A percentile compares a stretch with the other conserved stretches of the same genome.
phyloP scores from a whole-genome alignment of 2,888 invertebrate species.

The Apodemia zela region DNA sequence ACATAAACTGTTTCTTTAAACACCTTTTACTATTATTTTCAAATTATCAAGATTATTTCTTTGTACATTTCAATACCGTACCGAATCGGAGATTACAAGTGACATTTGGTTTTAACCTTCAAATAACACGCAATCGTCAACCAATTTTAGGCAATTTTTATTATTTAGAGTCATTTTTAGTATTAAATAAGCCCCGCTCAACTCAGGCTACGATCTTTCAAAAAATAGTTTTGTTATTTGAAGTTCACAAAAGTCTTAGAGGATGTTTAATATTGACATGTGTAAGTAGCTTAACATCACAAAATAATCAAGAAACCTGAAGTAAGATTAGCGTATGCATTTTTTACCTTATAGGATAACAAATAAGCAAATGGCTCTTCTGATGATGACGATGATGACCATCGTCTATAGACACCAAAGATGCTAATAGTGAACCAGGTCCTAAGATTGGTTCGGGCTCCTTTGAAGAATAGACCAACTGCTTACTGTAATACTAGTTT shows the following conservation, averaged over 20 bases:
- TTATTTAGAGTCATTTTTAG: neutral
- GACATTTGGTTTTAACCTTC: constrained; percentile 13
- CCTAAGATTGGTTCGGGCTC: too few relatives aligned
- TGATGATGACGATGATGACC: too few relatives aligned
- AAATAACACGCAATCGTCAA: constrained; percentile 13
- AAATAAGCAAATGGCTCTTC: too few relatives aligned
- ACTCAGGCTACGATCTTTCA: neutral
- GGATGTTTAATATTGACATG: neutral
- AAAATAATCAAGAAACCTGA: too few relatives aligned
- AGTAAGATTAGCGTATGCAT: too few relatives aligned
- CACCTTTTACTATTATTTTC: constrained; percentile 11
- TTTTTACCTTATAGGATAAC: too few relatives aligned
- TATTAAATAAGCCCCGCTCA: neutral
- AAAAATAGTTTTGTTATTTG: neutral
- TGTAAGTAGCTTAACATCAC: too few relatives aligned
- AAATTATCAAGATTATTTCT: constrained; percentile 11
- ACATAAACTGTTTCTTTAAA: constrained; percentile 6
- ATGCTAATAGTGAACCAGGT: too few relatives aligned
- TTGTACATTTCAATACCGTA: constrained; percentile 13
- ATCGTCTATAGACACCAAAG: too few relatives aligned
- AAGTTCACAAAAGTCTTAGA: neutral
- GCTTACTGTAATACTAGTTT: too few relatives aligned
- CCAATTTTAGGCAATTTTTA: constrained; percentile 12
- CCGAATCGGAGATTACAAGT: constrained; percentile 13
- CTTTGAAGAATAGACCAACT: too few relatives aligned